Evolutionary conservation across 1,140 invertebrate genomes (phyloP).

Genomic region (Colletes latitarsis): DNA sequence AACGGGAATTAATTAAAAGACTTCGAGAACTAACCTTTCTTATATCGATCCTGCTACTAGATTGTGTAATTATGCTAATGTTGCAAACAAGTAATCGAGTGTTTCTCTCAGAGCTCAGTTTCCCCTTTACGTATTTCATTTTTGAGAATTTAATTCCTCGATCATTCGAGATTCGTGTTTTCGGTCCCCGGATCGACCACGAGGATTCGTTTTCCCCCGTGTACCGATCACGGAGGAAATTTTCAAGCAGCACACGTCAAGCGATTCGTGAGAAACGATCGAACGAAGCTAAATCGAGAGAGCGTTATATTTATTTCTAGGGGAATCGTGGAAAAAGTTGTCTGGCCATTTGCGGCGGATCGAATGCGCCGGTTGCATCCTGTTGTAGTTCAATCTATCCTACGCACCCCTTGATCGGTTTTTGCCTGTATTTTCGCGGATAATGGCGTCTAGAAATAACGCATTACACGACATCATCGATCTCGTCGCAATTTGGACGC

Average conservation of each 20-base stretch:
- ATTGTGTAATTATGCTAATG: too few species aligned
- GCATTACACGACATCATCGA: not conserved
- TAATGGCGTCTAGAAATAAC: slow-evolving; percentile 19
- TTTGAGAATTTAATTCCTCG: too few species aligned
- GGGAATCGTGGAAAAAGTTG: slow-evolving; percentile 64
- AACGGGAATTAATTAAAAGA: too few species aligned
- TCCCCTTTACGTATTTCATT: too few species aligned
- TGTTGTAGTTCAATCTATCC: slow-evolving; percentile 51
- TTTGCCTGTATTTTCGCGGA: slow-evolving; percentile 25
- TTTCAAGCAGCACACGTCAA: slow-evolving; percentile 8
- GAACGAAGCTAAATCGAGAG: slow-evolving; percentile 58
- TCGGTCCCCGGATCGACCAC: not conserved
- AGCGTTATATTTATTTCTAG: slow-evolving; percentile 70
- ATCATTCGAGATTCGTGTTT: not conserved
- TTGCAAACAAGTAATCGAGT: too few species aligned
- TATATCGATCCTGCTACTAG: too few species aligned
- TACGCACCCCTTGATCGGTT: slow-evolving; percentile 29
- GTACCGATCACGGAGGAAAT: not conserved
- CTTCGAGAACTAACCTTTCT: too few species aligned
- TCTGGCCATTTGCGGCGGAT: slow-evolving; percentile 56
- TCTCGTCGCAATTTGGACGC: not conserved
- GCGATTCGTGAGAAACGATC: slow-evolving; percentile 50
- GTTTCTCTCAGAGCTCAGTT: too few species aligned
- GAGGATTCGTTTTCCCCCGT: not conserved
- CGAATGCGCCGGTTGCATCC: slow-evolving; percentile 54